A percentile compares a stretch with the other conserved stretches of the same genome.
Conservation (phyloP, 2,888 invertebrate genomes). For the Tetragnatha montana region DNA sequence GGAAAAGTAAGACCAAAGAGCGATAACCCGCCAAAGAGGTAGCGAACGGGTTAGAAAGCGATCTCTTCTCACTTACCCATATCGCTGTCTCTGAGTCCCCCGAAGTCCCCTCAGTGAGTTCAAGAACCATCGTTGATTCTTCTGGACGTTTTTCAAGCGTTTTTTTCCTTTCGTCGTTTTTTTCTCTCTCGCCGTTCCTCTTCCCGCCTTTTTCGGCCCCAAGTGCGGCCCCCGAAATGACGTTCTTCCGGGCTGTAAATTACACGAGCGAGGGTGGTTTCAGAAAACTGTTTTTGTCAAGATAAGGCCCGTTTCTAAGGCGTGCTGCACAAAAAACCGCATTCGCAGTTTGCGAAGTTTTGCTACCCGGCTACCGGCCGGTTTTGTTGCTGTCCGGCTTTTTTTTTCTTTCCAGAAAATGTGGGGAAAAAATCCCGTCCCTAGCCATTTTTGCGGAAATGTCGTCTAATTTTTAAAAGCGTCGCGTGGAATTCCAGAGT, state of each 20-base stretch:
- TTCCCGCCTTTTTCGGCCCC: conserved; percentile 44
- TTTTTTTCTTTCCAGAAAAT: conserved; percentile 5
- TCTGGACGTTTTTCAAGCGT: conserved; percentile 27
- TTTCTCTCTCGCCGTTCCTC: conserved; percentile 7
- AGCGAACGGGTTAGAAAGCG: conserved; percentile 18
- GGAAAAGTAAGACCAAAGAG: background rate
- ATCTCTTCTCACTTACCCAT: conserved; percentile 38
- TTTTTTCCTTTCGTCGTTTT: conserved; percentile 15
- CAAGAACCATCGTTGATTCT: conserved; percentile 62
- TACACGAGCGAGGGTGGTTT: conserved; percentile 64
- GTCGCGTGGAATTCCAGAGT: conserved; percentile 16
- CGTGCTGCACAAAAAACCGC: conserved; percentile 10
- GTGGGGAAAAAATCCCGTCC: conserved; percentile 10
- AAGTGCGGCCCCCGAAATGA: conserved; percentile 61
- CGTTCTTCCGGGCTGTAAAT: conserved; percentile 69
- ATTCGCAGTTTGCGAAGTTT: conserved; percentile 36
- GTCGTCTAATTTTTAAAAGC: conserved; percentile 65
- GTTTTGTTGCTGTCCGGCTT: conserved; percentile 47
- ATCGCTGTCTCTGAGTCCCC: conserved; percentile 51
- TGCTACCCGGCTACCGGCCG: conserved; percentile 49
- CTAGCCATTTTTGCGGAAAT: conserved; percentile 49
- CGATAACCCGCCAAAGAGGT: conserved; percentile 56
- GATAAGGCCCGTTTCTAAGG: conserved; percentile 46
- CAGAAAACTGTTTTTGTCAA: conserved; percentile 60
- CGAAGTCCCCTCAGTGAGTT: conserved; percentile 45